A percentile compares a stretch with the other conserved stretches of the same genome.
phyloP scores from a whole-genome alignment of 2,113 vertebrate species.

The Nesoenas mayeri region DNA sequence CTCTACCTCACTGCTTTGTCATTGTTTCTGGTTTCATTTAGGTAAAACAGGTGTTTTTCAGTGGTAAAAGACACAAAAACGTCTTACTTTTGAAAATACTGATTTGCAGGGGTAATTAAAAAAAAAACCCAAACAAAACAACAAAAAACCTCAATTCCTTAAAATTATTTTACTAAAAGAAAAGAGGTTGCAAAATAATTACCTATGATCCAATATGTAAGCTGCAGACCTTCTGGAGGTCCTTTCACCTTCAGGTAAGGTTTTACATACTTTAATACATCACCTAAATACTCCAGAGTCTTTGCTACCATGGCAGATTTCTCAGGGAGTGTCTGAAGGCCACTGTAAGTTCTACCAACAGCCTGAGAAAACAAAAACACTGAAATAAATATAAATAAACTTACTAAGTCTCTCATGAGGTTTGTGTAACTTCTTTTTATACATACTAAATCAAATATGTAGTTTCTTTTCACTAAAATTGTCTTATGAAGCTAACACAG shows the following conservation, averaged over 20 bases:
- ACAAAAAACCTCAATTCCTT: background rate
- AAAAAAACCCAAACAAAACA: background rate
- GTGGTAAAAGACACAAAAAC: conserved; percentile 28
- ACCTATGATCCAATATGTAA: conserved; percentile 89
- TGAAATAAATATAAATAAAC: background rate
- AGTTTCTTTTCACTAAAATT: background rate
- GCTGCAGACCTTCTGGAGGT: conserved; percentile 85
- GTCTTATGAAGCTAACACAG: background rate
- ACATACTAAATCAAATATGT: background rate
- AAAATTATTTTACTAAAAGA: background rate
- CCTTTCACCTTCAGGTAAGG: conserved; percentile 88
- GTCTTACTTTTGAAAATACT: conserved; percentile 23
- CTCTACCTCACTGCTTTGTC: background rate
- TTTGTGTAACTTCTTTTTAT: background rate
- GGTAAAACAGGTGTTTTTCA: background rate
- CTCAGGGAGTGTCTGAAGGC: conserved; percentile 84
- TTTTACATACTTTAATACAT: conserved; percentile 92
- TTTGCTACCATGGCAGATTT: conserved; percentile 88
- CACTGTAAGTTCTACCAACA: conserved; percentile 82
- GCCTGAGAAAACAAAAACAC: conserved; percentile 77
- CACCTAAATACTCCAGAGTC: conserved; percentile 89
- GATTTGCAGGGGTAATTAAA: background rate
- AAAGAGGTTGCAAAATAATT: conserved; percentile 35
- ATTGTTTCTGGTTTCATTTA: conserved; percentile 22
- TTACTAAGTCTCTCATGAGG: background rate